These are phyloP conservation scores for Parnassius apollo DNA, from an alignment of 2,888 invertebrate species.

Conservation along the genomic window DNA sequence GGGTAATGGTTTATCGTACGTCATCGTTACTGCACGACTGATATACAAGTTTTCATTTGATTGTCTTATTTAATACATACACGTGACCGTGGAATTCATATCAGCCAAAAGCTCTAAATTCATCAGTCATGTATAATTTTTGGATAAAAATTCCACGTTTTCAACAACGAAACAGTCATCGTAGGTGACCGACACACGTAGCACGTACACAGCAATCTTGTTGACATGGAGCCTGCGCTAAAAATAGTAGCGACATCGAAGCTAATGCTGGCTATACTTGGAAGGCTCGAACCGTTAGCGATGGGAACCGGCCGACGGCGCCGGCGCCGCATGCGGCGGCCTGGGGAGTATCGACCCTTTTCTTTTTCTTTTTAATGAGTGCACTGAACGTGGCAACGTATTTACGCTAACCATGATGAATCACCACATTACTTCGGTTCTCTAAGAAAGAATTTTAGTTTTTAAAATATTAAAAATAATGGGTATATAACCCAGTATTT, in stretches of 20 bases:
- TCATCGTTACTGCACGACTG: too few relatives aligned
- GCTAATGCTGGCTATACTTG: slow-evolving; percentile 61
- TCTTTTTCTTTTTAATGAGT: slow-evolving; percentile 38
- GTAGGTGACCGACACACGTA: slow-evolving; percentile 14
- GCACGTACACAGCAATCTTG: slow-evolving; percentile 31
- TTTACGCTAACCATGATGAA: slow-evolving; percentile 33
- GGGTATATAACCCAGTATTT: too few relatives aligned
- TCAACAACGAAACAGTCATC: slow-evolving; percentile 8
- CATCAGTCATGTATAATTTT: too few relatives aligned
- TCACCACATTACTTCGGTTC: slow-evolving; percentile 28
- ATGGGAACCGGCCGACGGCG: slow-evolving; percentile 56
- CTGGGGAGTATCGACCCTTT: slow-evolving; percentile 54
- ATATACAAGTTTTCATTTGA: too few relatives aligned
- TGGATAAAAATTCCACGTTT: too few relatives aligned
- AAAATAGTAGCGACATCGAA: slow-evolving; percentile 53
- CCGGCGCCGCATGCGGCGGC: slow-evolving; percentile 40
- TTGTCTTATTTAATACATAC: too few relatives aligned
- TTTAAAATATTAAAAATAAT: too few relatives aligned
- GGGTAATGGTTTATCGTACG: too few relatives aligned
- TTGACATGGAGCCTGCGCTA: slow-evolving; percentile 47
- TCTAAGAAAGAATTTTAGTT: slow-evolving; percentile 6
- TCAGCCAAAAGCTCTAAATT: too few relatives aligned
- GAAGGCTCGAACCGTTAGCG: slow-evolving; percentile 62
- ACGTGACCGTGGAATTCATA: too few relatives aligned
- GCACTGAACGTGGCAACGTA: slow-evolving; percentile 28